These are phyloP conservation scores for Myiopsitta monachus DNA, from an alignment of 2,113 vertebrate genomes.

Conservation along the genomic window DNA sequence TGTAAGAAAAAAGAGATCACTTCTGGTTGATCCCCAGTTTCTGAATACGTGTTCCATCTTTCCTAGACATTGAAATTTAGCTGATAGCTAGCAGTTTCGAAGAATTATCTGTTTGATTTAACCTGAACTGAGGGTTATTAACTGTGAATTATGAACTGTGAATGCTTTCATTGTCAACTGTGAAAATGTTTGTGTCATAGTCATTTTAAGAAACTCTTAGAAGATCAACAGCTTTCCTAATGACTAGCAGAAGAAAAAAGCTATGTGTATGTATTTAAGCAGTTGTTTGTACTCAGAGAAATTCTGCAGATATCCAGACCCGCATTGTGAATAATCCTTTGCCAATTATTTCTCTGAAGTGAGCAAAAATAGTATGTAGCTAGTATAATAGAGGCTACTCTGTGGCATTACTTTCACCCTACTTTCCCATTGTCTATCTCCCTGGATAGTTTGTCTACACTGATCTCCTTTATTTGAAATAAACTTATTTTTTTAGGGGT, in stretches of 20 bases:
- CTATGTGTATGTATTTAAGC: background rate
- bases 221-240: background rate
- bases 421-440: background rate
- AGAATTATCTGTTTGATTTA: constrained; percentile 1
- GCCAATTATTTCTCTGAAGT: background rate
- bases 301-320: constrained; percentile 5
- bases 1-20: background rate
- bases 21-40: background rate
- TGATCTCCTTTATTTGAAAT: background rate
- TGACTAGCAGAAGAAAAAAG: background rate
- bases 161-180: background rate
- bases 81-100: background rate
- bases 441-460: background rate
- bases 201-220: background rate
- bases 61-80: background rate
- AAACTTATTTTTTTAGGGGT: background rate
- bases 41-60: background rate
- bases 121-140: no score
- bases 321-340: constrained; percentile 7
- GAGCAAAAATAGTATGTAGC: background rate
- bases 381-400: background rate
- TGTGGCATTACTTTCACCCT: background rate
- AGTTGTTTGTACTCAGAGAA: background rate
- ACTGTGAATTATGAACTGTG: background rate
- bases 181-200: background rate